Evolutionary conservation across 2,113 vertebrate genomes (phyloP), one percentile per base, ranked within the genome.

Genomic region (Eulacestoma nigropectus): DNA sequence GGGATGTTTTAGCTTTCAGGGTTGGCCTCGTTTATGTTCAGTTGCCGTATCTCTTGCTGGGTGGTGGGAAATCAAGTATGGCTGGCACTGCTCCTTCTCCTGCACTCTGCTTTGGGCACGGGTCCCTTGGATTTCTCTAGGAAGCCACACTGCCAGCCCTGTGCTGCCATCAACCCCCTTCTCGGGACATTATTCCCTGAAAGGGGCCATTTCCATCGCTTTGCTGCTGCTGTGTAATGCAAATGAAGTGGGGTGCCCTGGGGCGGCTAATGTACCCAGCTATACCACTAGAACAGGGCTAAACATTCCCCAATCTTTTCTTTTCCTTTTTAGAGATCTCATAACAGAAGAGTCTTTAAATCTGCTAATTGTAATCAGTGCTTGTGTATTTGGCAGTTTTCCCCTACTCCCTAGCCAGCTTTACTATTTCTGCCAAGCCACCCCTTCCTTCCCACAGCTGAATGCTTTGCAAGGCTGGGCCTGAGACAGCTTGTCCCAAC

Each of bases 331-430:
- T 49, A 44, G 89, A 86, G n/a, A 60, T 94, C 55, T 91, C 33
- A 1, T 69, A 77, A 72, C 42, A 63, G 63, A 60, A 27, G 39
- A 74, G 35, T 86, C 75, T 73, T 95, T 83, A 89, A 76, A 79
- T 89, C 57, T 85, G 21, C 59, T 89, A 94, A 93, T 80, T 96
- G 55, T 89, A 83, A 93, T 93, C 70, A 55, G 72, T 35, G 60
- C 42, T 81, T 56, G 70, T 77, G 72, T 75, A 59, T 90, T 86
- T 96, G 82, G 78, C 86, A 84, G 47, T 42, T 89, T 90, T 93
- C 83, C 86, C 69, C 78, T 60, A 56, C 21, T 94, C 69, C 23
- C 64, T 60, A 69, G 76, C 60, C 46, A 74, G 72, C 52, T 93
- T 80, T 56, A 30, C 56, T 89, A 0, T 56, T 90, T 75, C 69